These are phyloP conservation scores for Stegastes partitus DNA, from an alignment of 2,113 vertebrate genomes.

Conservation along the genomic window DNA sequence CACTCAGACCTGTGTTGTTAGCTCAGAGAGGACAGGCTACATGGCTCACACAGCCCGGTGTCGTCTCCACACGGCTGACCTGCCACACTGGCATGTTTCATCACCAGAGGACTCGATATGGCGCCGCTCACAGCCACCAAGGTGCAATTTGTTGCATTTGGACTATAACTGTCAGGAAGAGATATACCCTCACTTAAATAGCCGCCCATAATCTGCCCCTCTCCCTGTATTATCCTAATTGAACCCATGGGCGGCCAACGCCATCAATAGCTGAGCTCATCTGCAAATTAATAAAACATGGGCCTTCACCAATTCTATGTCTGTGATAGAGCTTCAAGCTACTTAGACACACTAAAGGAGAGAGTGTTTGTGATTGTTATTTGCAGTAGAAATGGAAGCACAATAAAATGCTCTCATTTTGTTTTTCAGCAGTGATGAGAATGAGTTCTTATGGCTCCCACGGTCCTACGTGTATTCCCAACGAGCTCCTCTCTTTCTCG, in stretches of 20 bases:
- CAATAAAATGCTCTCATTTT: constrained; percentile 74
- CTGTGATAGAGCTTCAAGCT: constrained; percentile 82
- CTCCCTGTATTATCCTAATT: constrained; percentile 87
- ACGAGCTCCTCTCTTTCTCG: constrained; percentile 34
- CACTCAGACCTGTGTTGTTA: constrained; percentile 55
- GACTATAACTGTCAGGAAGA: constrained; percentile 87
- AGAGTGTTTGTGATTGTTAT: constrained; percentile 74
- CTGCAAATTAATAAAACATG: constrained; percentile 88
- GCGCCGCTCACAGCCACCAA: constrained; percentile 74
- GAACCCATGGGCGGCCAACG: constrained; percentile 83
- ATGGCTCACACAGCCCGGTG: constrained; percentile 62
- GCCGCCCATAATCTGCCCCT: constrained; percentile 84
- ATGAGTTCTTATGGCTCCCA: constrained; percentile 58
- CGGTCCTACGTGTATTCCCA: constrained; percentile 46
- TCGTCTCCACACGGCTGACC: constrained; percentile 59
- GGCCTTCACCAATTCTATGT: constrained; percentile 76
- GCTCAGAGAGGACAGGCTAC: constrained; percentile 51
- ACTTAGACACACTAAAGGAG: constrained; percentile 80
- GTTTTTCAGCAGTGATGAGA: constrained; percentile 51
- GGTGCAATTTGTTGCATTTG: constrained; percentile 85
- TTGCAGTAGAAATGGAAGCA: constrained; percentile 79
- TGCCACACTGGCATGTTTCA: constrained; percentile 71
- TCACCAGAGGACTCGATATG: constrained; percentile 67
- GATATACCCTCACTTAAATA: constrained; percentile 84
- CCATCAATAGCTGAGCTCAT: constrained; percentile 87